Evolutionary conservation across 2,797 vertebrate species (phyloP).

Genomic region (Enoplosus armatus): DNA sequence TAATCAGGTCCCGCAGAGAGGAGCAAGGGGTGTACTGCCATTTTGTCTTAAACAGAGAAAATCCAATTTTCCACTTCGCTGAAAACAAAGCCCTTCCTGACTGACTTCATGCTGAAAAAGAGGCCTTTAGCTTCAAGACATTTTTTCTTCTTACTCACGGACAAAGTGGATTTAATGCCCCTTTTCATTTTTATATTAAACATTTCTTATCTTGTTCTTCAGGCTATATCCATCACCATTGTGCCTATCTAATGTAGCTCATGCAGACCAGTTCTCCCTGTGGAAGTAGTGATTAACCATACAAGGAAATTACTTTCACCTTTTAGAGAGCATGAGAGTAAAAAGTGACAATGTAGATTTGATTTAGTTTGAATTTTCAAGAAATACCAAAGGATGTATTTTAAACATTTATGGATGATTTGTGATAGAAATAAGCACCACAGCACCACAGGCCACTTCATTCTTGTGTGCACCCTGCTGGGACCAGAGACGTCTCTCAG

Average conservation of each 20-base stretch:
- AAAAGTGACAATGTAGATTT: conserved; percentile 3
- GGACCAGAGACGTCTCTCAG: not conserved
- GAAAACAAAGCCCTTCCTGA: conserved; percentile 69
- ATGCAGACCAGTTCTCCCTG: not conserved
- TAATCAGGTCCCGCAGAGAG: conserved; percentile 62
- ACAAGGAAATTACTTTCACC: conserved; percentile 9
- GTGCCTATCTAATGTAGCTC: conserved; percentile 25
- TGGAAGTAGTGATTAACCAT: not conserved
- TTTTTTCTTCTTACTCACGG: conserved; percentile 33
- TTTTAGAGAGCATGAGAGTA: not conserved
- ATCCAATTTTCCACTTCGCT: conserved; percentile 78
- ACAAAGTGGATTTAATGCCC: conserved; percentile 47
- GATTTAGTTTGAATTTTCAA: not conserved
- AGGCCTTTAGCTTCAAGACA: conserved; percentile 16
- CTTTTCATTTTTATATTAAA: conserved; percentile 34
- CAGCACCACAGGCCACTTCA: conserved; percentile 11
- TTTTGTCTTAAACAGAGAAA: conserved; percentile 75
- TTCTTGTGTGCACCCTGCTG: conserved; percentile 13
- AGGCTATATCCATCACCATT: conserved; percentile 22
- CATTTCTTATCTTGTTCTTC: conserved; percentile 39
- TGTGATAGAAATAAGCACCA: not conserved
- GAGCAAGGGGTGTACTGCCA: conserved; percentile 49
- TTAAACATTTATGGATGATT: not conserved
- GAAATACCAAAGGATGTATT: not conserved
- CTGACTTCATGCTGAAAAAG: conserved; percentile 64